Conservation (phyloP, 2,888 invertebrate species). For the Lapara coniferarum region DNA sequence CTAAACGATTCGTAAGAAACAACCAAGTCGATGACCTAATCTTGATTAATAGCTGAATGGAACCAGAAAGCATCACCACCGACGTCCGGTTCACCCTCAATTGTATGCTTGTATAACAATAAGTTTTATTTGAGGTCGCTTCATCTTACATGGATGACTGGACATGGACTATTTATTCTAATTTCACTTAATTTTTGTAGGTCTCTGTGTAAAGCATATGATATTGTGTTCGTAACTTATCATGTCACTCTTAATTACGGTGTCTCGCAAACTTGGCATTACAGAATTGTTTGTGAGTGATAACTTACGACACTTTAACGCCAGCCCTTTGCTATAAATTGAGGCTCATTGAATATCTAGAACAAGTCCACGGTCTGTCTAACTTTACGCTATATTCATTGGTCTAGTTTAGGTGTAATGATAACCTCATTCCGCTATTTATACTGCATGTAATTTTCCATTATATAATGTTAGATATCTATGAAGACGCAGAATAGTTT, state of each 20-base stretch:
- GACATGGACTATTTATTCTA: neutral
- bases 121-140: neutral
- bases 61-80: slow-evolving; percentile 20
- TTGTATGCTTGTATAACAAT: slow-evolving; percentile 7
- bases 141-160: neutral
- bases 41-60: slow-evolving; percentile 30
- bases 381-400: slow-evolving; percentile 40
- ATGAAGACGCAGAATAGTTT: slow-evolving; percentile 26
- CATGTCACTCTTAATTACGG: neutral
- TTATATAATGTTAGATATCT: slow-evolving; percentile 36
- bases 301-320: slow-evolving; percentile 35
- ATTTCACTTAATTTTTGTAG: neutral
- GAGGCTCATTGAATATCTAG: slow-evolving; percentile 54
- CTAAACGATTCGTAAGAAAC: slow-evolving; percentile 35
- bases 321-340: slow-evolving; percentile 45
- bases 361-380: slow-evolving; percentile 52
- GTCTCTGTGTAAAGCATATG: neutral
- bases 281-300: slow-evolving; percentile 26
- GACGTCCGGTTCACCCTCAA: slow-evolving; percentile 16
- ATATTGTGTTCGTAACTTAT: too few relatives aligned
- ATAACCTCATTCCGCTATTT: slow-evolving; percentile 66
- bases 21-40: slow-evolving; percentile 35
- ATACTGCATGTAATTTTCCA: slow-evolving; percentile 62
- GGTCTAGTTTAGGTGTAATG: slow-evolving; percentile 47
- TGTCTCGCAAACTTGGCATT: slow-evolving; percentile 1